Evolutionary conservation across 1,140 invertebrate species (phyloP).

Genomic region (Brachionus plicatilis): DNA sequence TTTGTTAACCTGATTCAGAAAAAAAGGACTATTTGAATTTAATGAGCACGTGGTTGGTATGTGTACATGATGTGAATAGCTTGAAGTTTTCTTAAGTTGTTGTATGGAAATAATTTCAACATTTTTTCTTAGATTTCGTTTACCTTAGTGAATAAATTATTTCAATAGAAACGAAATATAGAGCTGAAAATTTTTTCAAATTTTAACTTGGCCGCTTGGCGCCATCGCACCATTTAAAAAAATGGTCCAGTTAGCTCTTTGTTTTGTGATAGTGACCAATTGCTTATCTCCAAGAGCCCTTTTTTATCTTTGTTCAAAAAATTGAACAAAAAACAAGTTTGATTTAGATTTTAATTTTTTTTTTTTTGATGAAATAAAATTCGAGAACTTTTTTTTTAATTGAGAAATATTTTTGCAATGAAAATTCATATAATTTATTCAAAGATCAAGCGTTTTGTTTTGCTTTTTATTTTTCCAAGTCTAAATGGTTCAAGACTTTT

Average conservation of each 20-base stretch:
- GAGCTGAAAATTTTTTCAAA: not conserved
- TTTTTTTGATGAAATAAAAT: no score
- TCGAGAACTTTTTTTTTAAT: no score
- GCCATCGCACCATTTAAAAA: not conserved
- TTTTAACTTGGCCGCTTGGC: not conserved
- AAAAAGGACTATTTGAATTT: not conserved
- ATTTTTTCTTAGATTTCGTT: not conserved
- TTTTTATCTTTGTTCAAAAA: not conserved
- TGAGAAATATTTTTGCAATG: no score
- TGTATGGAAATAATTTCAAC: not conserved
- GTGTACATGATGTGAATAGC: not conserved
- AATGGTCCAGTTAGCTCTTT: not conserved
- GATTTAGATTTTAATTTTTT: no score
- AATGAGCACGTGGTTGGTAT: not conserved
- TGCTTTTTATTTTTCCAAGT: no score
- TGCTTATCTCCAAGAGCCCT: not conserved
- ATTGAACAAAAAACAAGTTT: no score
- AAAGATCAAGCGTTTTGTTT: no score
- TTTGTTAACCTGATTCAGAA: not conserved
- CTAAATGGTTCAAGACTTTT: no score
- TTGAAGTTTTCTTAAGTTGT: not conserved
- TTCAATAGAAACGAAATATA: slow-evolving; percentile 23
- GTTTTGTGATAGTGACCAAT: not conserved
- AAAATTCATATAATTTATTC: no score
- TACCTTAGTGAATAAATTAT: slow-evolving; percentile 33